Evolutionary conservation across 2,797 vertebrate genomes (phyloP).

Genomic region (Ficedula albicollis): DNA sequence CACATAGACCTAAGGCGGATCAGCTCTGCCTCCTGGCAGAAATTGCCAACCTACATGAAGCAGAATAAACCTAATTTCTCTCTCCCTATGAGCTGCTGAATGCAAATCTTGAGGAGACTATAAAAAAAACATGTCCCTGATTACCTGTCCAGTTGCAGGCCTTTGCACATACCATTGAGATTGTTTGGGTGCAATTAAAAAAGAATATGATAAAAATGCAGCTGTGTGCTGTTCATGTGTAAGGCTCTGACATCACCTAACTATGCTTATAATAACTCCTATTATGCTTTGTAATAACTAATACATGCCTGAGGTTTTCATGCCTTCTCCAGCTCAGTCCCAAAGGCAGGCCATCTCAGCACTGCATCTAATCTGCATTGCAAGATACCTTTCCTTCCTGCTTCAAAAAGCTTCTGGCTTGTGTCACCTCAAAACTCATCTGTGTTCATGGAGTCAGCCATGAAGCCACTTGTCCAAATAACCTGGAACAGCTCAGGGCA

Average conservation of each 20-base stretch:
- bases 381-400: neutral
- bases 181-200: neutral
- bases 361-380: neutral
- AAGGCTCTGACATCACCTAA: constrained; percentile 43
- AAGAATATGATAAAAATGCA: neutral
- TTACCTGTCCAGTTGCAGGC: neutral
- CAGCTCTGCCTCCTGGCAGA: neutral
- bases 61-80: neutral
- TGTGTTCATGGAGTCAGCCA: neutral
- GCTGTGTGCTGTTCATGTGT: neutral
- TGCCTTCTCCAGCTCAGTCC: neutral
- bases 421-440: neutral
- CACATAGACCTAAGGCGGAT: fast-evolving
- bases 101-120: neutral
- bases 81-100: neutral
- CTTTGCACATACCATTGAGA: neutral
- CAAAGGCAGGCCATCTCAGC: neutral
- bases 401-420: neutral
- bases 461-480: neutral
- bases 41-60: neutral
- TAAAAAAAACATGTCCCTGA: neutral
- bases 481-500: neutral
- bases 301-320: neutral
- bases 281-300: neutral
- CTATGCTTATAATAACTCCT: neutral